Base-by-base conservation (phyloP, 2,113 vertebrate genomes). In the Mormyrus iriodes region DNA sequence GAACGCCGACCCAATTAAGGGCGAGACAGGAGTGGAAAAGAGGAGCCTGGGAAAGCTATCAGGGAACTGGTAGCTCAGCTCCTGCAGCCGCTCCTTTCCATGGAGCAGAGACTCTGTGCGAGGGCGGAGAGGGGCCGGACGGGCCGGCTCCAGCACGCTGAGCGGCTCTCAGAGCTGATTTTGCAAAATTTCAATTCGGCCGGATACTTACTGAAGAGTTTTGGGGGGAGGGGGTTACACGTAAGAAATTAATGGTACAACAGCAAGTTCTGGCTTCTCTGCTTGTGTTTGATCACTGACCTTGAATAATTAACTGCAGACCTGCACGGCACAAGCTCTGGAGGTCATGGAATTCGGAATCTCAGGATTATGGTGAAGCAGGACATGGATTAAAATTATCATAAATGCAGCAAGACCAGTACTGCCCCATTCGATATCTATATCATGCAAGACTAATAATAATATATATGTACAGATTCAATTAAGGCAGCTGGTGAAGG, bases 11-110 rank as follows among this genome's bases (percentile, higher is more conserved):
- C 82, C 44, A 84, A 46, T 84, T 84, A 84, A 84, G 3, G 82
- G 44, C 3, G 2, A 84, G 82, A 48, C 85, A 3, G 85, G 85
- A 90, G 55, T 86, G 87, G 44, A 88, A 53, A 86, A 53, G 21
- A 12, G 42, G 51, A n/a, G 0, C 46, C 46, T 88, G 90, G 88
- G 39, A 88, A 88, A 86, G 46, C 44, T 46, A 88, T 88, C 87
- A 90, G 46, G 85, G 58, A 49, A 58, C 44, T 35, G 31, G n/a
- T 3, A 3, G 82, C 39, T 21, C 10, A 13, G 0, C 73, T 79
- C 6, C 73, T 42, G 73, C n/a, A n/a, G n/a, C n/a, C n/a, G n/a
- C 73, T 79, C 44, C 39, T 84, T 24, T 44, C 82, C 39, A 42
- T 84, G 42, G 48, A 84, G 24, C 1, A 0, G 44, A 84, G 82